Base-by-base conservation (phyloP, 2,888 invertebrate species). In the Dicyrtomina minuta region DNA sequence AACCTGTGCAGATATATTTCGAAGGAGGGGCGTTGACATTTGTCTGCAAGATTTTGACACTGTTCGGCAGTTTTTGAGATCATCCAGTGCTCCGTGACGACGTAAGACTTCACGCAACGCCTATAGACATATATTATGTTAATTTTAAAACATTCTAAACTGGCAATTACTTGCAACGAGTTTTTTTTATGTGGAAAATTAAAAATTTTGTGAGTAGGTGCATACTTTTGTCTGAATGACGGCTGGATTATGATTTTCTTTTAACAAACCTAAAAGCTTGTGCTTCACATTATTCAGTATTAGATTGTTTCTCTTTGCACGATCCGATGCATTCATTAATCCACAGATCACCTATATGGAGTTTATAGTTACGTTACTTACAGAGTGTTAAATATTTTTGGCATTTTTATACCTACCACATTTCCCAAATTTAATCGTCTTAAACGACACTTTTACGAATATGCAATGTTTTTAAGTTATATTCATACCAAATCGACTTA, bases 181-280 rank as follows among this genome's bases (percentile, higher is more conserved):
- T n/a, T n/a, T n/a, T n/a, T n/a, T n/a, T n/a, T n/a, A n/a, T n/a
- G n/a, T n/a, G n/a, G n/a, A n/a, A n/a, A n/a, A n/a, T n/a, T n/a
- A n/a, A n/a, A n/a, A n/a, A n/a, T n/a, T n/a, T n/a, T n/a, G n/a
- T n/a, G n/a, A n/a, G n/a, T n/a, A n/a, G n/a, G n/a, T n/a, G n/a
- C n/a, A n/a, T 27, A 61, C 61, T 27, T 61, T 61, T 2, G 49
- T 46, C 22, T 44, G 61, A 13, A 61, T 26, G 26, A 27, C 15
- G 17, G 61, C 17, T n/a, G 66, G 66, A 56, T 53, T 55, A n/a
- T 66, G 66, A 43, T 26, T 56, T 26, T 56, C 66, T 44, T 56
- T 39, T 17, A 66, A n/a, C 20, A 66, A 26, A 43, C 26, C 56
- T 24, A 66, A 13, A 15, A 66, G 12, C 24, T 27, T 66, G 15